phyloP scores from a whole-genome alignment of 2,888 invertebrate genomes.

The Drosophila neotestacea region DNA sequence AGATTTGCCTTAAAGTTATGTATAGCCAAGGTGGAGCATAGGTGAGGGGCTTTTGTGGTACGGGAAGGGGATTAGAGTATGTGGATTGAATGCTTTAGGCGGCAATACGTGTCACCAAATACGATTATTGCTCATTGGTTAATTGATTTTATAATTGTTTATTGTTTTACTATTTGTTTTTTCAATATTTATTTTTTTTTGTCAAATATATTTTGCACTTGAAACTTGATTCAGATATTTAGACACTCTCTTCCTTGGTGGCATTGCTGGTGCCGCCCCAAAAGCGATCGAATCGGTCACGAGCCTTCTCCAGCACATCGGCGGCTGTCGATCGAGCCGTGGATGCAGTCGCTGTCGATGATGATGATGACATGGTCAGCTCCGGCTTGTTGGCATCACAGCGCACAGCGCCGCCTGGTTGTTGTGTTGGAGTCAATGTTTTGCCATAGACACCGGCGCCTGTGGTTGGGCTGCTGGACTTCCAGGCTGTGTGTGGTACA shows the following conservation, averaged over 20 bases:
- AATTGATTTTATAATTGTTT: slow-evolving; percentile 28
- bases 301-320: slow-evolving; percentile 92
- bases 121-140: slow-evolving; percentile 35
- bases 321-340: slow-evolving; percentile 86
- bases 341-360: slow-evolving; percentile 76
- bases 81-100: slow-evolving; percentile 41
- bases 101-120: slow-evolving; percentile 33
- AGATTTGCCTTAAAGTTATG: slow-evolving; percentile 19
- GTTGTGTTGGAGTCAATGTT: slow-evolving; percentile 62
- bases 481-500: slow-evolving; percentile 77
- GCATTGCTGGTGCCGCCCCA: slow-evolving; percentile 88
- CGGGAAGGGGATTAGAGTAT: slow-evolving; percentile 15
- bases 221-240: slow-evolving; percentile 50
- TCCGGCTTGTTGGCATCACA: slow-evolving; percentile 56
- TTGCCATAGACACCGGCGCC: slow-evolving; percentile 68
- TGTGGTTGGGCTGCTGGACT: slow-evolving; percentile 75
- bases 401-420: slow-evolving; percentile 71
- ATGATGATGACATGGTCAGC: slow-evolving; percentile 56
- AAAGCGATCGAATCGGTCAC: slow-evolving; percentile 93
- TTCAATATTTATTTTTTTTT: slow-evolving; percentile 23
- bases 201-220: slow-evolving; percentile 64
- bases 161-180: slow-evolving; percentile 7
- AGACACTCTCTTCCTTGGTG: slow-evolving; percentile 87
- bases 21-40: slow-evolving; percentile 35
- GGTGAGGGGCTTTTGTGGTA: slow-evolving; percentile 11